A percentile compares a stretch with the other conserved stretches of the same genome.
Conservation (phyloP, 2,888 invertebrate species). For the Falcaria lacertinaria region DNA sequence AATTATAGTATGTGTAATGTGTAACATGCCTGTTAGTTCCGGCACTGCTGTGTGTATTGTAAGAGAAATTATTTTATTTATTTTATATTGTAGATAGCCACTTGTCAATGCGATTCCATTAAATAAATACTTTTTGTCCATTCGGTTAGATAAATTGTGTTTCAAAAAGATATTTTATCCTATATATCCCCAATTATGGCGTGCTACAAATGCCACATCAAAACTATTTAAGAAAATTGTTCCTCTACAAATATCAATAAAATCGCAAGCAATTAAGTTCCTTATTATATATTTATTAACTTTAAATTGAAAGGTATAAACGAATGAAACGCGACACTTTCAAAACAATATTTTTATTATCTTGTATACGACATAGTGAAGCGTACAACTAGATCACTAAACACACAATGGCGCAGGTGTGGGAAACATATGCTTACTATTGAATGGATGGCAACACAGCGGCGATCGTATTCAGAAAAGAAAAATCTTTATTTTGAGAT, state of each 20-base stretch:
- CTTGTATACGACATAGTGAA: constrained; percentile 71
- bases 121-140: constrained; percentile 53
- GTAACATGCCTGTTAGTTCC: constrained; percentile 57
- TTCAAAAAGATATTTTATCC: constrained; percentile 9
- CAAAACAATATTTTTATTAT: constrained; percentile 76
- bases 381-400: constrained; percentile 69
- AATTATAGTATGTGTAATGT: constrained; percentile 31
- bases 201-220: no score
- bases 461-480: no score
- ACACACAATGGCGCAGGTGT: constrained; percentile 55
- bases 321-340: constrained; percentile 43
- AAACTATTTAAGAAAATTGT: no score
- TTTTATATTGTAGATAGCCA: constrained; percentile 31
- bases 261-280: no score
- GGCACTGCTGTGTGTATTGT: constrained; percentile 50
- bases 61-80: constrained; percentile 39
- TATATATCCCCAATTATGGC: no score
- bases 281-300: no score
- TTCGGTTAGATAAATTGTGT: constrained; percentile 26
- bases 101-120: constrained; percentile 57
- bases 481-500: no score
- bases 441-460: not conserved
- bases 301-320: not conserved
- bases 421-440: constrained; percentile 11
- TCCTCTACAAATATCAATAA: no score